Evolutionary conservation across 2,113 vertebrate genomes (phyloP).

Genomic region (Athene noctua): DNA sequence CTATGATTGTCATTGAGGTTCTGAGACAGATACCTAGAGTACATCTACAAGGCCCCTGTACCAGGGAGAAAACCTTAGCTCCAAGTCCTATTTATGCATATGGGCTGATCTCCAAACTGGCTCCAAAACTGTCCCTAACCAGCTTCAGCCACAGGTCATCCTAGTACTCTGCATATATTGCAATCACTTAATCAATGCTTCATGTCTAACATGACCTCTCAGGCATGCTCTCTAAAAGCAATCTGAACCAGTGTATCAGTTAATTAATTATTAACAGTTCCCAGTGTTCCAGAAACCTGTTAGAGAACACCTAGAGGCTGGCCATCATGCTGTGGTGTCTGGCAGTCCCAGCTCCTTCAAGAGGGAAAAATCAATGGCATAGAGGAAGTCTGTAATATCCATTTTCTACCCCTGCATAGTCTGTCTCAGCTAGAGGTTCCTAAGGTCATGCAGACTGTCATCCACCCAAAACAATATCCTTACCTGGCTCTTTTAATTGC

Average conservation of each 20-base stretch:
- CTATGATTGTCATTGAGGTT: background rate
- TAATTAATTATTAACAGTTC: background rate
- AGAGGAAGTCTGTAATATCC: background rate
- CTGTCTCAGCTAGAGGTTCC: background rate
- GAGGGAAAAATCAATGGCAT: background rate
- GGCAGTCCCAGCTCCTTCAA: background rate
- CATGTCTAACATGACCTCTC: background rate
- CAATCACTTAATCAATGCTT: background rate
- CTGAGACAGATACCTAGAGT: background rate
- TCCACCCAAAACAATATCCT: background rate
- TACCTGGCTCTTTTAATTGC: background rate
- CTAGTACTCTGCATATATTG: background rate
- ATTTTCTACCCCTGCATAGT: background rate
- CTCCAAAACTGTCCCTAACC: background rate
- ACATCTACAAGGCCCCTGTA: background rate
- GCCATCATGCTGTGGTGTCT: background rate
- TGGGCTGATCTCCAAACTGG: background rate
- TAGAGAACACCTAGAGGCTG: background rate
- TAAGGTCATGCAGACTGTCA: background rate
- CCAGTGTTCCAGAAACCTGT: background rate
- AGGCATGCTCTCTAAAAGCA: background rate
- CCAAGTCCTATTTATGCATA: background rate
- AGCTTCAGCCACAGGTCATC: background rate
- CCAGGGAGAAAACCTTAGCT: background rate
- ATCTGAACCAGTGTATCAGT: background rate